Percentiles rank a stretch among this genome's conserved stretches.
Evolutionary conservation across 2,797 vertebrate genomes (phyloP).

Genomic region (Artibeus lituratus): DNA sequence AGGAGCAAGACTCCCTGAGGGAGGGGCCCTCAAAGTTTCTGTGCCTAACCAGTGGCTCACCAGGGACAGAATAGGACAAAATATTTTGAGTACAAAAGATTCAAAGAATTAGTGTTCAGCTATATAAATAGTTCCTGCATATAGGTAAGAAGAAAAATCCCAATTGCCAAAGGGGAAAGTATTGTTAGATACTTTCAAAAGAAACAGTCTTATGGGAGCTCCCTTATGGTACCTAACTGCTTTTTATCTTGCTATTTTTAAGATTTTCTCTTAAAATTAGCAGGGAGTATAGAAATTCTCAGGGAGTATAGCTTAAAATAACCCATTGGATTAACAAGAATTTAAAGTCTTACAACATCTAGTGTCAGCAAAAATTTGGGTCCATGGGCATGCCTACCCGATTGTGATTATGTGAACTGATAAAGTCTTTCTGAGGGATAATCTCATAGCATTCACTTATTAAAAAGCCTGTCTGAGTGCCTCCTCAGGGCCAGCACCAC

Average conservation of each 20-base stretch:
- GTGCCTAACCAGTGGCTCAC: not conserved
- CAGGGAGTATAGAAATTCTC: too few relatives aligned
- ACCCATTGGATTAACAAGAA: constrained; percentile 8
- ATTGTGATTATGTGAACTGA: not conserved
- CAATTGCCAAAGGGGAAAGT: not conserved
- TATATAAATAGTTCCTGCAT: not conserved
- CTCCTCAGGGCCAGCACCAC: too few relatives aligned
- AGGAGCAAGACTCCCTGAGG: not conserved
- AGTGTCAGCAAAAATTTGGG: not conserved
- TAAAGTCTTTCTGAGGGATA: not conserved
- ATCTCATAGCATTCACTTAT: not conserved
- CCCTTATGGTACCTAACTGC: too few relatives aligned
- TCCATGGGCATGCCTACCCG: not conserved
- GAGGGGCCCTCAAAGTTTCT: not conserved
- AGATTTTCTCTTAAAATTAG: too few relatives aligned
- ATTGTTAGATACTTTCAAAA: too few relatives aligned
- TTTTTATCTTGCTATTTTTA: too few relatives aligned
- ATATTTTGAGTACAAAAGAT: not conserved
- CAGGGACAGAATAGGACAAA: not conserved
- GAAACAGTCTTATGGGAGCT: too few relatives aligned
- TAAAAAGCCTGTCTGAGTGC: not conserved
- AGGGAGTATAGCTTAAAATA: not conserved
- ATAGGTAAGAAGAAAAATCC: not conserved
- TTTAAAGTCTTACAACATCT: not conserved
- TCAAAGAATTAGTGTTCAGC: not conserved